A percentile compares a stretch with the other conserved stretches of the same genome.
phyloP scores from a whole-genome alignment of 2,113 vertebrate genomes.

The Gulo gulo region DNA sequence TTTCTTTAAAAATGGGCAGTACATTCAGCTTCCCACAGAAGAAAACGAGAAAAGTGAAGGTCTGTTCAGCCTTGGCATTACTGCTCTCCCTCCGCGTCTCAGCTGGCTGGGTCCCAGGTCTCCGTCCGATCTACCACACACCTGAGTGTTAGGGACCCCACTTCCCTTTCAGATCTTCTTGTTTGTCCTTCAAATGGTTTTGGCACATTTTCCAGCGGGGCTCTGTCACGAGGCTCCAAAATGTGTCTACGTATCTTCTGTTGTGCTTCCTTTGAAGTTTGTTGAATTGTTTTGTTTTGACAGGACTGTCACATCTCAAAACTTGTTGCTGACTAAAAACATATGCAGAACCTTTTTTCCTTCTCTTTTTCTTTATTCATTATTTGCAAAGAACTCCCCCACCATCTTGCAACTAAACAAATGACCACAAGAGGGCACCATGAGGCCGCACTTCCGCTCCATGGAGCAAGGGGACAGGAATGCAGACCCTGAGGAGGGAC shows the following conservation, averaged over 20 bases:
- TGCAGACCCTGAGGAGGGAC: not conserved
- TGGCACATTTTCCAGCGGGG: not conserved
- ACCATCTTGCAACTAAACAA: not conserved
- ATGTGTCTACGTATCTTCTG: constrained; percentile 33
- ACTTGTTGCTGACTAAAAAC: constrained; percentile 64
- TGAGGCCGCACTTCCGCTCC: not conserved
- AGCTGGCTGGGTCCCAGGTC: not conserved
- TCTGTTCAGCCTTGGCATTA: not conserved
- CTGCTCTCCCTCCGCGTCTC: not conserved
- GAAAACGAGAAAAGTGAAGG: not conserved
- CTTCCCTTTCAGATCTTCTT: not conserved
- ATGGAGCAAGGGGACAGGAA: accelerated
- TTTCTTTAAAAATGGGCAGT: not conserved
- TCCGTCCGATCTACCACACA: not conserved
- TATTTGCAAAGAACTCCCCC: not conserved
- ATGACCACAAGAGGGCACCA: constrained; percentile 53
- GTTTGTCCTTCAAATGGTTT: constrained; percentile 8
- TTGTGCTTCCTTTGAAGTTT: constrained; percentile 69
- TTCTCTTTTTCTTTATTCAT: not conserved
- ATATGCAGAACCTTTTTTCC: constrained; percentile 7
- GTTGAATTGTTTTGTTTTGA: constrained; percentile 72
- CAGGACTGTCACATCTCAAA: constrained; percentile 69
- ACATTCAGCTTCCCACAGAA: not conserved
- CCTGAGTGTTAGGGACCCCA: not conserved
- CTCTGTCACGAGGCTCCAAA: not conserved